Evolutionary conservation across 1,140 invertebrate species (phyloP).

Genomic region (Drosophila sulfurigaster): DNA sequence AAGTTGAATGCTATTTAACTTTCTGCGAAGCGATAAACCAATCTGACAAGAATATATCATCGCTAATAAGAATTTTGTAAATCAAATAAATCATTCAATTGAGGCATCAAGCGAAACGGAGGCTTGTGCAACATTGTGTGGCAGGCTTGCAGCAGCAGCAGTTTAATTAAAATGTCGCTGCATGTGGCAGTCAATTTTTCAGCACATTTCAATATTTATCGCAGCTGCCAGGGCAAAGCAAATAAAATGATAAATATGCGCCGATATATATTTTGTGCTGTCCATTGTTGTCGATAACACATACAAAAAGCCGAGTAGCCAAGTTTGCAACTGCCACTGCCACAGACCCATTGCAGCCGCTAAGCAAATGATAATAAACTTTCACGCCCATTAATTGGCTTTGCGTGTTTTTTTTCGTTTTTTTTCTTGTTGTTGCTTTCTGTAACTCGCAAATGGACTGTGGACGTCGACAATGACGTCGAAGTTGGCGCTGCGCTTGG

Average conservation of each 20-base stretch:
- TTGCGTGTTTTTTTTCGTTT: slow-evolving; percentile 53
- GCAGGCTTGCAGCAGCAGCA: slow-evolving; percentile 2
- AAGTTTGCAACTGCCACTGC: slow-evolving; percentile 5
- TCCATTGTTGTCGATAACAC: slow-evolving; percentile 32
- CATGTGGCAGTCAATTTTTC: slow-evolving; percentile 56
- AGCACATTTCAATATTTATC: slow-evolving; percentile 72
- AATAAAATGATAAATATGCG: slow-evolving; percentile 69
- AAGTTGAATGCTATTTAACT: background rate
- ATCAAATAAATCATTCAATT: slow-evolving; percentile 1
- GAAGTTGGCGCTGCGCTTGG: slow-evolving; percentile 43
- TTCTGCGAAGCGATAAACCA: too few relatives aligned
- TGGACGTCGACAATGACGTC: slow-evolving; percentile 19
- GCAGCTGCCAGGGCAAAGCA: slow-evolving; percentile 61
- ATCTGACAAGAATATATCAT: background rate
- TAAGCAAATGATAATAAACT: slow-evolving; percentile 78
- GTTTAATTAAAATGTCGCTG: slow-evolving; percentile 67
- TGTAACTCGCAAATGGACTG: slow-evolving; percentile 27
- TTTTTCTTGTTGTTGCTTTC: slow-evolving; percentile 23
- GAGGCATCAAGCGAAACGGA: background rate
- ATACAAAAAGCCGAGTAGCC: slow-evolving; percentile 48
- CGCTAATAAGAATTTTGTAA: background rate
- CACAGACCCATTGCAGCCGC: slow-evolving; percentile 36
- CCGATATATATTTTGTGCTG: slow-evolving; percentile 37
- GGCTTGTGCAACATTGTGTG: slow-evolving; percentile 9
- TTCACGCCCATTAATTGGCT: slow-evolving; percentile 82